Evolutionary conservation across 2,113 vertebrate species (phyloP).

Genomic region (Sardina pilchardus): DNA sequence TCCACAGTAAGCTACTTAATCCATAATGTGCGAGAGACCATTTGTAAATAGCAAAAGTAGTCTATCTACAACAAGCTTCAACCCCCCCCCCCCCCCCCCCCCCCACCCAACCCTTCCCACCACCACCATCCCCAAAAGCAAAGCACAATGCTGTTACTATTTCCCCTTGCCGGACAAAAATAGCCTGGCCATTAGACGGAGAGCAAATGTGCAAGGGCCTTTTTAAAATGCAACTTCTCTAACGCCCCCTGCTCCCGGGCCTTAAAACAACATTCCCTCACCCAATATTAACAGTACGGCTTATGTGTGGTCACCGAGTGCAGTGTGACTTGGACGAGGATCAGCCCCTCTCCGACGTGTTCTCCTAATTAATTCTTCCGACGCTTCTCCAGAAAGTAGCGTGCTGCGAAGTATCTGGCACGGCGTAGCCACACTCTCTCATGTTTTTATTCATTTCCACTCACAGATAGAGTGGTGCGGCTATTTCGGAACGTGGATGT

Average conservation of each 20-base stretch:
- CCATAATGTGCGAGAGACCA: not conserved
- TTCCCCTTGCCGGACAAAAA: slow-evolving; percentile 34
- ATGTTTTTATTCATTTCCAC: not conserved
- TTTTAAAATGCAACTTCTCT: slow-evolving; percentile 42
- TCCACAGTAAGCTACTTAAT: not conserved
- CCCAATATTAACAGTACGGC: slow-evolving; percentile 39
- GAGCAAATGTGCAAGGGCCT: slow-evolving; percentile 29
- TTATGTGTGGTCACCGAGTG: slow-evolving; percentile 49
- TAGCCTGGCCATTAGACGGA: slow-evolving; percentile 19
- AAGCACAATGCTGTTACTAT: slow-evolving; percentile 26
- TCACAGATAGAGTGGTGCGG: not conserved
- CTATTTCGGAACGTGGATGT: not conserved
- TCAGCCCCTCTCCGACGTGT: slow-evolving; percentile 42
- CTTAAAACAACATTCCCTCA: slow-evolving; percentile 45
- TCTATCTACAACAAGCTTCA: not conserved
- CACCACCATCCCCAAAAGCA: not conserved
- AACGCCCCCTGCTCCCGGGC: slow-evolving; percentile 26
- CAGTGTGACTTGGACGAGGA: slow-evolving; percentile 36
- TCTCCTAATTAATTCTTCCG: slow-evolving; percentile 43
- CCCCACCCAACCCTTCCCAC: not conserved
- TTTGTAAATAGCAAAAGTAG: not conserved
- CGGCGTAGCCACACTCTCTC: not conserved
- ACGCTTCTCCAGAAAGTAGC: slow-evolving; percentile 28
- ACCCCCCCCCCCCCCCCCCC: not conserved
- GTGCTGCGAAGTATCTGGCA: not conserved